Base-by-base conservation (phyloP, 2,888 invertebrate genomes). In the Caenorhabditis angaria region DNA sequence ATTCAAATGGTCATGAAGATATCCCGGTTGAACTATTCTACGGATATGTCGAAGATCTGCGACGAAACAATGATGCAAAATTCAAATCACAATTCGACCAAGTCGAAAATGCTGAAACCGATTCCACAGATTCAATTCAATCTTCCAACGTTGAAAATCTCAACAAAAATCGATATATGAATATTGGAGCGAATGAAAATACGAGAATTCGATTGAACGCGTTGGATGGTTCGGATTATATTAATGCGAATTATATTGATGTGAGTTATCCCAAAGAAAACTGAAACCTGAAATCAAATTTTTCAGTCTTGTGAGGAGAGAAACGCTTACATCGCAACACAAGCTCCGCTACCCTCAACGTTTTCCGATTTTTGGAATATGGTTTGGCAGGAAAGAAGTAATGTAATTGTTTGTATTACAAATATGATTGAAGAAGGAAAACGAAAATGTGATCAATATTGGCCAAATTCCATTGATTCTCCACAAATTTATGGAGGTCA, bases 281-380 rank as follows among this genome's bases (percentile, higher is more conserved):
- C 35, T 35, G 35, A 10, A 14, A 35, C 6, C 14, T 27, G 50
- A 48, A 32, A 61, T 48, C 28, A 12, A 53, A 61, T 29, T 22
- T 80, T 80, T 56, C 65, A 80, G 80, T 72, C 75, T 20, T 82
- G 84, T 66, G 82, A 83, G 25, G 76, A 81, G 25, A 65, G 76
- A 12, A 82, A 83, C 55, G 80, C 80, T 22, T 85, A 85, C 70
- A 85, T 85, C n/a, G 86, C 86, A 8, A 87, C 86, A 0, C 86
- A 86, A 65, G 86, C 86, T 0, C 86, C 86, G 2, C 72, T 86
- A 47, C 86, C 86, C 3, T 80, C 82, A n/a, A 86, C 86, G 2
- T 86, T 87, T 60, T 76, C 70, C 14, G 78, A 80, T 35, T 78
- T 80, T 48, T 80, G 77, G 73, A 50, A 60, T 1, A 85, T 85